A percentile compares a stretch with the other conserved stretches of the same genome.
Evolutionary conservation across 1,140 invertebrate species (phyloP).

Genomic region (Episyrphus balteatus): DNA sequence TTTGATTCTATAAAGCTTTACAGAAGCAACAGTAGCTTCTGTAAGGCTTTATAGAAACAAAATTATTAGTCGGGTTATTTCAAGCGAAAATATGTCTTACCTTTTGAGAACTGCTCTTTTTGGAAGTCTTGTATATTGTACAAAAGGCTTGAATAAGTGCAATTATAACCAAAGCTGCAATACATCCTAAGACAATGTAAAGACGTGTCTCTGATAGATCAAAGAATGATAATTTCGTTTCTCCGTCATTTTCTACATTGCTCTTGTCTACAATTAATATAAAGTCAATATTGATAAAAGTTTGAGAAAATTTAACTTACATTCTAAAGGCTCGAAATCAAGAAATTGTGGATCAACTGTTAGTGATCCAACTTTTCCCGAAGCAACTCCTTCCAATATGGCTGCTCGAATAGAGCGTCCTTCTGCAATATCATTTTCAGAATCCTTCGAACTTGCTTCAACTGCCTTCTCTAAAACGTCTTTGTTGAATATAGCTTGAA

Average conservation of each 20-base stretch:
- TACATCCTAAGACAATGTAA: slow-evolving; percentile 71
- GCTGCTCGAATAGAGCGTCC: slow-evolving; percentile 41
- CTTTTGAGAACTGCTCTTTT: slow-evolving; percentile 50
- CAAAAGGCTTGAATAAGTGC: slow-evolving; percentile 73
- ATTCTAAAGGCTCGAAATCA: slow-evolving; percentile 50
- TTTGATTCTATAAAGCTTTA: no score
- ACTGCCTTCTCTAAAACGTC: slow-evolving; percentile 43
- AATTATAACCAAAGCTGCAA: slow-evolving; percentile 64
- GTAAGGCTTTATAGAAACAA: no score
- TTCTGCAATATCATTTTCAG: slow-evolving; percentile 28
- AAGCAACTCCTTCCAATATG: slow-evolving; percentile 54
- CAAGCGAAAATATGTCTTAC: slow-evolving; percentile 25
- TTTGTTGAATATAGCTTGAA: slow-evolving; percentile 56
- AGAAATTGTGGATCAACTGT: slow-evolving; percentile 66
- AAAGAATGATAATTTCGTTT: slow-evolving; percentile 39
- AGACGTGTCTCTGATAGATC: slow-evolving; percentile 56
- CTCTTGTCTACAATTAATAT: slow-evolving; percentile 11
- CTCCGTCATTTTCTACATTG: slow-evolving; percentile 22
- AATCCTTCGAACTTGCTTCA: slow-evolving; percentile 36
- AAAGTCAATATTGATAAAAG: not conserved
- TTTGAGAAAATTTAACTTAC: slow-evolving; percentile 35
- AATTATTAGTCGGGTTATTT: no score
- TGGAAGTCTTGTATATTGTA: slow-evolving; percentile 62
- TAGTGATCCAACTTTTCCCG: slow-evolving; percentile 62
- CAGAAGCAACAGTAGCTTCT: no score